Evolutionary conservation across 2,113 vertebrate species (phyloP).

Genomic region (Lanius ludovicianus): DNA sequence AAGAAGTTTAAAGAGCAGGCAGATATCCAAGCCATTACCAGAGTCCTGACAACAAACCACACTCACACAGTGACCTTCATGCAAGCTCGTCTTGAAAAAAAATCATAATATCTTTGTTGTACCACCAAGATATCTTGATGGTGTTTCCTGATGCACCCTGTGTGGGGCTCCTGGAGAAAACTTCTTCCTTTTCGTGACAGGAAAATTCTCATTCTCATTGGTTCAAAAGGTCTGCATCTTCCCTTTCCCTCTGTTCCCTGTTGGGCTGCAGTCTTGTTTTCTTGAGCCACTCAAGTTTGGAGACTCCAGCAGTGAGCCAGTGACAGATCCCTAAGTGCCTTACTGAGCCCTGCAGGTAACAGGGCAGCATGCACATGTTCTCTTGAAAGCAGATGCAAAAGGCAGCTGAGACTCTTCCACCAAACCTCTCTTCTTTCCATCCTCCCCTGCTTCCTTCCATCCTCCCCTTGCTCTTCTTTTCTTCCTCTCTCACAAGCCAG

Average conservation of each 20-base stretch:
- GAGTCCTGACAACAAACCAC: not conserved
- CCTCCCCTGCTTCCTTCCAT: accelerated
- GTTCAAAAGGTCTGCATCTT: not conserved
- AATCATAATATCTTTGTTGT: not conserved
- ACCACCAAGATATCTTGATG: not conserved
- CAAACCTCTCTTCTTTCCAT: not conserved
- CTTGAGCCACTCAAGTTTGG: not conserved
- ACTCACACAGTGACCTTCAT: not conserved
- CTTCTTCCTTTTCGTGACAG: not conserved
- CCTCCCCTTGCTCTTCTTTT: not conserved
- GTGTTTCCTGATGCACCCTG: not conserved
- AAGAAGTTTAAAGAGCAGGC: not conserved
- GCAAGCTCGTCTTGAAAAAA: not conserved
- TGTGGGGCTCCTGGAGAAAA: not conserved
- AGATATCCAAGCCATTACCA: not conserved
- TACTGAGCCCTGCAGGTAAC: not conserved
- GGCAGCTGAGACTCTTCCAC: not conserved
- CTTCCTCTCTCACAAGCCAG: not conserved
- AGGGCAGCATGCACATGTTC: not conserved
- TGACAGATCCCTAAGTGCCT: not conserved
- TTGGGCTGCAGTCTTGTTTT: not conserved
- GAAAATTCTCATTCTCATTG: not conserved
- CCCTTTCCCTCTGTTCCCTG: not conserved
- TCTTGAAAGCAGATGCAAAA: not conserved
- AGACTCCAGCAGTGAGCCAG: not conserved